These are phyloP conservation scores for Catonia carolina DNA, from an alignment of 2,888 invertebrate species.

Conservation along the genomic window DNA sequence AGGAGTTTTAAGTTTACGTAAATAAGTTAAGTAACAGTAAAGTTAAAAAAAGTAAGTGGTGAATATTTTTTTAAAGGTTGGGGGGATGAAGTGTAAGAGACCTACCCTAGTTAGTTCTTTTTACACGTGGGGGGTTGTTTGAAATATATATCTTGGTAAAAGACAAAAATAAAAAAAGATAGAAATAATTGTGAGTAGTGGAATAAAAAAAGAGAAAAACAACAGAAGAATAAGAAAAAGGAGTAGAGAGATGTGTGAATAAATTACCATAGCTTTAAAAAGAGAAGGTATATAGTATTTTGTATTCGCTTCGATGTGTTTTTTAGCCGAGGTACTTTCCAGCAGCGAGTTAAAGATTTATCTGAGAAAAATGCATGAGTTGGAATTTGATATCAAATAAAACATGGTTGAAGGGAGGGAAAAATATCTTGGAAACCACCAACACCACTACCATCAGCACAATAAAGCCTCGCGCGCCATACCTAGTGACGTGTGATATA, in stretches of 20 bases:
- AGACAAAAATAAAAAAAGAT: neutral
- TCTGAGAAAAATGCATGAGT: conserved; percentile 14
- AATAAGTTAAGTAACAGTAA: too few relatives aligned
- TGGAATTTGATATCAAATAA: conserved; percentile 15
- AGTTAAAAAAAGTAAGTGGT: too few relatives aligned
- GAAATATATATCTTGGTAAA: too few relatives aligned
- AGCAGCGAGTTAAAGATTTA: conserved; percentile 7
- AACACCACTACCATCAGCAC: neutral
- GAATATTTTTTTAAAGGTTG: too few relatives aligned
- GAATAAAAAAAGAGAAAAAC: neutral
- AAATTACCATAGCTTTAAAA: conserved; percentile 9
- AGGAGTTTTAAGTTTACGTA: too few relatives aligned
- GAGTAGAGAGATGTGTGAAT: conserved; percentile 1
- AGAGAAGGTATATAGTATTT: conserved; percentile 10
- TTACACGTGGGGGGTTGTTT: too few relatives aligned
- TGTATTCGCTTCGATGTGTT: neutral
- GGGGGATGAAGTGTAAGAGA: too few relatives aligned
- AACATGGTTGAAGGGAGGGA: conserved; percentile 5
- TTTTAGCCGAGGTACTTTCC: conserved; percentile 1
- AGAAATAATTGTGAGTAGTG: neutral
- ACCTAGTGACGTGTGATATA: conserved; percentile 3
- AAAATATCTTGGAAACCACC: conserved; percentile 5
- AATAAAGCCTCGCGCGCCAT: neutral
- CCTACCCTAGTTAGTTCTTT: too few relatives aligned
- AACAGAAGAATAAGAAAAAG: neutral